phyloP scores from a whole-genome alignment of 2,113 vertebrate species.

The Rutilus rutilus region DNA sequence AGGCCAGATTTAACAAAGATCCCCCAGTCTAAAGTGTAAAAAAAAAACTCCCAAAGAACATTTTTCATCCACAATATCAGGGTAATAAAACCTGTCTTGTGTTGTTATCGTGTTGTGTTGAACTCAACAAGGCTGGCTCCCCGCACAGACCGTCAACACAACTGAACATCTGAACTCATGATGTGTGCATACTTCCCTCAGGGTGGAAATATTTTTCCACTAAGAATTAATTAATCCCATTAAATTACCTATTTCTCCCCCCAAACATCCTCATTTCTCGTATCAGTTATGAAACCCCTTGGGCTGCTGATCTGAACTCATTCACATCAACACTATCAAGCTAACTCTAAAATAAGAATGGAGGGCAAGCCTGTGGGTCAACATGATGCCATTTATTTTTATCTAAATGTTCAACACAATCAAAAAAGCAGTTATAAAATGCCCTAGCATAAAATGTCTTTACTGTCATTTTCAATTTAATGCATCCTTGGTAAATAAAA shows the following conservation, averaged over 20 bases:
- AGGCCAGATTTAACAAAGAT: constrained; percentile 34
- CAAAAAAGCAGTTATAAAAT: too few relatives aligned
- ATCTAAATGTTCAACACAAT: neutral
- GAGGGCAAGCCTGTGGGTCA: neutral
- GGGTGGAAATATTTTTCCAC: constrained; percentile 55
- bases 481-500: too few relatives aligned
- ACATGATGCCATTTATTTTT: neutral
- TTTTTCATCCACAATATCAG: constrained; percentile 12
- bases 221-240: constrained; percentile 59
- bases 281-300: neutral
- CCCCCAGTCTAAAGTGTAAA: neutral
- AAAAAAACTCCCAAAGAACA: neutral
- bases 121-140: constrained; percentile 15
- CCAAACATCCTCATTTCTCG: constrained; percentile 12
- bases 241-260: constrained; percentile 29
- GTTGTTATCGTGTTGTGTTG: neutral
- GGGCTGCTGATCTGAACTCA: neutral
- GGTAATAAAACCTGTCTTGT: constrained; percentile 16
- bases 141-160: constrained; percentile 33
- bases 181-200: constrained; percentile 44
- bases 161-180: constrained; percentile 34
- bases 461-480: too few relatives aligned
- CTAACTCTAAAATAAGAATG: neutral
- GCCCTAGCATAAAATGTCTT: too few relatives aligned
- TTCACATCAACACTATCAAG: neutral